Base-by-base conservation (phyloP, 1,140 invertebrate genomes). In the Drusus annulatus region DNA sequence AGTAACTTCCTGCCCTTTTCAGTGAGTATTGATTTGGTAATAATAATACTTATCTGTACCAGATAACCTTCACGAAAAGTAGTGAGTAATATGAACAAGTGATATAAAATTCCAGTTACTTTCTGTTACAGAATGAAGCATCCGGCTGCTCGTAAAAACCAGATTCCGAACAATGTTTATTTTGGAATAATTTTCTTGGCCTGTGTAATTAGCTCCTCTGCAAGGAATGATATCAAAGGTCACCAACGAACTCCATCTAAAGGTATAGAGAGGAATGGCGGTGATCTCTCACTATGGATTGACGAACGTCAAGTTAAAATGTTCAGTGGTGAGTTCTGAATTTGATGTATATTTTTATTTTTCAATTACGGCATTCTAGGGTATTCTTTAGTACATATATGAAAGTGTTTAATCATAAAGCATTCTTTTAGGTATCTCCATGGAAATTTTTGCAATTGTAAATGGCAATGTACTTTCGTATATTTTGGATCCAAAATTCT, bases 391-490 rank as follows among this genome's bases (percentile, higher is more conserved):
- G 8, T 45, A 45, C n/a, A n/a, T n/a, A n/a, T n/a, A 45, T 45
- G 0, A 45, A 45, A 10, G 8, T 45, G 10, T 45, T 45, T 45
- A 45, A 45, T 45, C 36, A 60, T 6, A 60, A 23, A 60, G 3
- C 23, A 60, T 60, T 60, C 84, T 83, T 83, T 25, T 87, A 96
- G 95, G 95, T 82, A 91, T 95, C 85, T 92, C 93, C 52, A 96
- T 97, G 93, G 94, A 96, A 90, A 96, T 98, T 84, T 96, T 94
- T 87, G 96, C 95, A 31, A 98, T 98, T 82, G 90, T 93, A 58
- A 95, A 97, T 87, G 96, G 96, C 36, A 92, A 92, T 85, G 95
- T 98, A 58, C 89, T 95, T 15, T 93, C 95, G 6, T 96, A 97
- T 87, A 93, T 98, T 69, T 87, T 96, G 71, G 96, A 97, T 87